Base-by-base conservation (phyloP, 2,113 vertebrate species). In the Calyptommatus sinebrachiatus region DNA sequence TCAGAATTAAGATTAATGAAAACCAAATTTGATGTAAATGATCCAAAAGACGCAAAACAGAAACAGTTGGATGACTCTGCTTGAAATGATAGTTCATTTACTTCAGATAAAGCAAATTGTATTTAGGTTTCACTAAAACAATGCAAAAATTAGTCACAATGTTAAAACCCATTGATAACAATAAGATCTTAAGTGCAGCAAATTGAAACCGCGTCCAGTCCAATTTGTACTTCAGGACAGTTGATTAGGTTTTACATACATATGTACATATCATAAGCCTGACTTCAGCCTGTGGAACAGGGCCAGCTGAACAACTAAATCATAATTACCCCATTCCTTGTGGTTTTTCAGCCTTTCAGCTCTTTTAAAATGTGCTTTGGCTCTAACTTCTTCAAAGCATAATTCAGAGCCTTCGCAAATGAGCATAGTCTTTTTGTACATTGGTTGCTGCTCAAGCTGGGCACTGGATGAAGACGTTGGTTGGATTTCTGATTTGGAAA, bases 321-420 rank as follows among this genome's bases (percentile, higher is more conserved):
- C 45, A 22, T 48, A 76, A 84, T 73, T 93, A 95, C 94, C 94
- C 89, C 88, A 90, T 7, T 93, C 87, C 22, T 91, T 88, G 69
- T 90, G 87, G 71, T 94, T 88, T 66, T 81, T 86, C 35, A 94
- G 85, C 71, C 90, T 90, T 80, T 84, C 88, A 26, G 92, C 84
- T 85, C 90, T 94, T 2, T 35, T 61, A 29, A 92, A 93, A 88
- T 94, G 94, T 10, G 79, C 79, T 21, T 83, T 87, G 0, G 97
- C 96, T 85, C 97, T 84, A 31, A 96, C 89, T 87, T 98, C 97
- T 89, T 98, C 97, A 22, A 98, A 97, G 60, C 94, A 94, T 20
- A 96, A 76, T 79, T 98, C 97, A 0, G 94, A 93, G 0, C 92
- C 95, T 7, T 94, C 94, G 61, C 89, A 94, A 21, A 89, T 50